A percentile compares a stretch with the other conserved stretches of the same genome.
phyloP scores from a whole-genome alignment of 1,140 invertebrate genomes.

The Sesamia nonagrioides region DNA sequence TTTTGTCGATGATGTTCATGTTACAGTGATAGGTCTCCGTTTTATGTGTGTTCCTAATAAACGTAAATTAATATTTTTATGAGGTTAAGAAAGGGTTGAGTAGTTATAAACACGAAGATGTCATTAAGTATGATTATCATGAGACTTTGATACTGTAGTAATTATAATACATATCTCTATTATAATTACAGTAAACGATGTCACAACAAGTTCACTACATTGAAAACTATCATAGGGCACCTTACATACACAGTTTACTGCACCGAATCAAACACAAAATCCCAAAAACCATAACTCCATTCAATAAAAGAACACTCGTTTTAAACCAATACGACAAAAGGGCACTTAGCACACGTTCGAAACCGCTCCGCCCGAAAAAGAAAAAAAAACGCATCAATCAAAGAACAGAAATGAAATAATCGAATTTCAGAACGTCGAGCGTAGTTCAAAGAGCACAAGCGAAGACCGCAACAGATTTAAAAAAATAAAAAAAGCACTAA shows the following conservation, averaged over 20 bases:
- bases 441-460: conserved; percentile 79
- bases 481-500: conserved; percentile 63
- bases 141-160: not conserved
- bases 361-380: conserved; percentile 55
- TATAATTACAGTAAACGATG: no score
- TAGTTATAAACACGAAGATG: conserved; percentile 3
- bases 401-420: conserved; percentile 84
- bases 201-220: not conserved
- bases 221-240: conserved; percentile 17
- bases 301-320: conserved; percentile 48
- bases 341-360: conserved; percentile 66
- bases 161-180: not conserved
- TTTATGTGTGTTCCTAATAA: conserved; percentile 7
- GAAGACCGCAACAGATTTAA: conserved; percentile 78
- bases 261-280: conserved; percentile 20
- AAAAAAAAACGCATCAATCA: conserved; percentile 80
- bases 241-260: not conserved
- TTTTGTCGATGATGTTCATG: not conserved
- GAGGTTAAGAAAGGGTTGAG: not conserved
- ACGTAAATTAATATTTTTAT: conserved; percentile 19
- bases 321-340: conserved; percentile 57
- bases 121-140: not conserved
- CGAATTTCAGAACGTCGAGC: conserved; percentile 79
- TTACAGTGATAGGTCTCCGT: not conserved
- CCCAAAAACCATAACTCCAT: conserved; percentile 30